Conservation (phyloP, 2,888 invertebrate genomes). For the Ophraella communa region DNA sequence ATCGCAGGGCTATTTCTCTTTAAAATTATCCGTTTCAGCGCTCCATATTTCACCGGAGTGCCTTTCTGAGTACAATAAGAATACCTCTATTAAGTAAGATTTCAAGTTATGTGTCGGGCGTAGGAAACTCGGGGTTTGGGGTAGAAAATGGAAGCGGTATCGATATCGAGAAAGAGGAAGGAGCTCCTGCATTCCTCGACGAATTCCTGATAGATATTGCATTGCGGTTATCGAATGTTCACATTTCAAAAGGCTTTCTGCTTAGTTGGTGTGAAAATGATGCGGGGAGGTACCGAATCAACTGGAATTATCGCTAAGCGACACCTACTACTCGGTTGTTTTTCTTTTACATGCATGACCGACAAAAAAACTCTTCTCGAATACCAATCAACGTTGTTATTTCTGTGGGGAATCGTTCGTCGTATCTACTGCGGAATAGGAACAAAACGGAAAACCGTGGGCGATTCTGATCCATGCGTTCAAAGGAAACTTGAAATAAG, state of each 20-base stretch:
- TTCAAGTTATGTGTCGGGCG: slow-evolving; percentile 14
- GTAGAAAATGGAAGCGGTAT: slow-evolving; percentile 16
- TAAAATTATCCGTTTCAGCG: not conserved
- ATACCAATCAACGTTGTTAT: slow-evolving; percentile 1
- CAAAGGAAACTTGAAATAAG: not conserved
- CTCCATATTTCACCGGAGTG: not conserved
- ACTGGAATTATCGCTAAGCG: slow-evolving; percentile 14
- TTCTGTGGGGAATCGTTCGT: not conserved
- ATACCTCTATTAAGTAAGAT: slow-evolving; percentile 19
- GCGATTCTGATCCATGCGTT: not conserved
- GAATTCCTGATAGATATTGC: slow-evolving; percentile 43
- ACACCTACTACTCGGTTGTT: slow-evolving; percentile 17
- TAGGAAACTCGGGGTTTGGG: not conserved
- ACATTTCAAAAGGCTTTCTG: slow-evolving; percentile 17
- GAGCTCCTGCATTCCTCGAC: slow-evolving; percentile 38
- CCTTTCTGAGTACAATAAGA: slow-evolving; percentile 7
- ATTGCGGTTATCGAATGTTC: slow-evolving; percentile 35
- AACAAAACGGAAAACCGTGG: not conserved
- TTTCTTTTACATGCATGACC: slow-evolving; percentile 4
- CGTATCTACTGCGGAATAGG: not conserved
- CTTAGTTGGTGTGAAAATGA: slow-evolving; percentile 15
- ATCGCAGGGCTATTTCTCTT: not conserved
- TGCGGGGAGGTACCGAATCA: slow-evolving; percentile 1
- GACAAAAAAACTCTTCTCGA: not conserved
- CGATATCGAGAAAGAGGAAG: slow-evolving; percentile 17